phyloP scores from a whole-genome alignment of 2,113 vertebrate genomes.

The Ptyas mucosa region DNA sequence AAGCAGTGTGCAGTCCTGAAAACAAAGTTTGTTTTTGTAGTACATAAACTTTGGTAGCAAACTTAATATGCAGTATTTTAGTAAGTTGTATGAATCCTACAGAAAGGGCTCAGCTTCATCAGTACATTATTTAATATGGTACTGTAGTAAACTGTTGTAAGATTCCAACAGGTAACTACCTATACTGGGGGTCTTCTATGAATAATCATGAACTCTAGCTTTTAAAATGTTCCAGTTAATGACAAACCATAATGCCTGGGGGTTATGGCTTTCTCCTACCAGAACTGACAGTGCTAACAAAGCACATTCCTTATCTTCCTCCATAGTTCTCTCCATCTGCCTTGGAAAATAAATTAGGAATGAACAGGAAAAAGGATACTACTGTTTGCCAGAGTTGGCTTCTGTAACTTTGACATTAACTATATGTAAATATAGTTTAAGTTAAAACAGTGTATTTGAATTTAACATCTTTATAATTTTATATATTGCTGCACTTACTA shows the following conservation, averaged over 20 bases:
- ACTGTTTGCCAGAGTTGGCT: background rate
- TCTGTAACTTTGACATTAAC: background rate
- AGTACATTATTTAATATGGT: background rate
- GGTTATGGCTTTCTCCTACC: background rate
- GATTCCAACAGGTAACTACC: background rate
- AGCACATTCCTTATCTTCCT: background rate
- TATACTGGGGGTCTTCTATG: background rate
- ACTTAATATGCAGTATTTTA: background rate
- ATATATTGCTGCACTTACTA: background rate
- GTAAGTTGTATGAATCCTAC: background rate
- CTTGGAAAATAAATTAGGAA: background rate
- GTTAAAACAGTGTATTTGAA: background rate
- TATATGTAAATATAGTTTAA: background rate
- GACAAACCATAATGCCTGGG: background rate
- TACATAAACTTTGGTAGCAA: background rate
- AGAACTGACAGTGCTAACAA: background rate
- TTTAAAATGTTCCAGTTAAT: background rate
- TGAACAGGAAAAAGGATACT: background rate
- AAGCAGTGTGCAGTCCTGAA: background rate
- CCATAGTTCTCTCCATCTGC: background rate
- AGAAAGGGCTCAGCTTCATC: background rate
- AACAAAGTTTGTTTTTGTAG: background rate
- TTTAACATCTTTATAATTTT: background rate
- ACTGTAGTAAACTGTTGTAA: background rate
- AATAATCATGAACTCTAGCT: background rate